Base-by-base conservation (phyloP, 2,888 invertebrate species). In the Brenthis hecate region DNA sequence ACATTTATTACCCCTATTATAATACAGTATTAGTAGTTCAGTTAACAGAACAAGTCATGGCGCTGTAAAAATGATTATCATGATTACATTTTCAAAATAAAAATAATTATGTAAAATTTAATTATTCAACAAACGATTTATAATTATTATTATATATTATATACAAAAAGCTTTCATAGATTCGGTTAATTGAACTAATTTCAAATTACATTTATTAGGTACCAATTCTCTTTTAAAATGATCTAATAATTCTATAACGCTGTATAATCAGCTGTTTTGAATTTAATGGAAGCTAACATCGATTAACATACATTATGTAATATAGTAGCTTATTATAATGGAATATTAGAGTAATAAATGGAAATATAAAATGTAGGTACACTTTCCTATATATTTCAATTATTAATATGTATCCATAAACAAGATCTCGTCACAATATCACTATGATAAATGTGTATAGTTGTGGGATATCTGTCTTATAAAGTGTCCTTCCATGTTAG, bases 261-360 rank as follows among this genome's bases (percentile, higher is more conserved):
- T 13, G 6, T 60, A 32, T 13, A 32, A 36, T 13, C 23, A 56
- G 13, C n/a, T 16, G 50, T 28, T 50, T 32, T 60, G 28, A 60
- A 60, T 50, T 50, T 28, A 32, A 50, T 13, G 50, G 14, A 50
- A 47, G 60, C 60, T 28, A 50, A 60, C 60, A 60, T 60, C 60
- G 60, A 60, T 50, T 60, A 60, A 50, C 50, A 60, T 50, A 28
- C 23, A 50, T 11, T 50, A 50, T 60, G 36, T 32, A 50, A 32
- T 28, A 32, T 50, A 50, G 16, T 50, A 50, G 50, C 60, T 60
- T 50, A 60, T 60, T 50, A 50, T 60, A 32, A 50, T 28, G n/a
- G 28, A 50, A 28, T 60, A 60, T n/a, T 28, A n/a, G 48, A 50
- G 23, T 60, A 60, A 13, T 13, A 28, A 5, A 0, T 60, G 32